A percentile compares a stretch with the other conserved stretches of the same genome.
Conservation (phyloP, 2,888 invertebrate genomes). For the Daptonema setosum region DNA sequence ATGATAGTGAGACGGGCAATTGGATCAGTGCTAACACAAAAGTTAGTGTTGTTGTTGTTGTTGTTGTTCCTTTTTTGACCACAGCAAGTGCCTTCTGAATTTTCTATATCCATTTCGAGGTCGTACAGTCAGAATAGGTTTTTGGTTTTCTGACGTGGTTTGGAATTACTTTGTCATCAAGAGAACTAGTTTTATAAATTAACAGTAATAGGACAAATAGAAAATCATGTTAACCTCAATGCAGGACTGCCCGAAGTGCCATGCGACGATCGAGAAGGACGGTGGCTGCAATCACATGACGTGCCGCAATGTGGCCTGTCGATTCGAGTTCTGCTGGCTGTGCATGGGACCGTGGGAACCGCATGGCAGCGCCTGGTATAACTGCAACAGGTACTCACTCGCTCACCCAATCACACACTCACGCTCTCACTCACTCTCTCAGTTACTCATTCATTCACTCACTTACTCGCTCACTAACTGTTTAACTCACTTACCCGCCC, state of each 20-base stretch:
- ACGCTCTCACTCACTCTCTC: too few species aligned
- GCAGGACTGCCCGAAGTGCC: constrained; percentile 82
- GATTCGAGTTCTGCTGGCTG: constrained; percentile 96
- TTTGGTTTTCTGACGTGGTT: too few species aligned
- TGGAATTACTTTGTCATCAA: too few species aligned
- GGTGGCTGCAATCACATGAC: constrained; percentile 99
- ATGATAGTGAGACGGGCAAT: constrained; percentile 93
- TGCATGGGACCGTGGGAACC: constrained; percentile 97
- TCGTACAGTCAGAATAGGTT: too few species aligned
- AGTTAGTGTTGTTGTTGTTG: constrained; percentile 25
- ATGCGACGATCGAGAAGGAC: constrained; percentile 52
- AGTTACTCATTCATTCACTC: too few species aligned
- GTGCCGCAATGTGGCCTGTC: constrained; percentile 92
- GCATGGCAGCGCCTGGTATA: constrained; percentile 92
- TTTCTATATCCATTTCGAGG: too few species aligned
- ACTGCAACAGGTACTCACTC: constrained; percentile 69
- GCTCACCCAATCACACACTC: too few species aligned
- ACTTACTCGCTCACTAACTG: too few species aligned
- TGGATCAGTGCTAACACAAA: constrained; percentile 99
- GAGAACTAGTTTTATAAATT: too few species aligned
- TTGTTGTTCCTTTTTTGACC: not conserved
- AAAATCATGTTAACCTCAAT: too few species aligned
- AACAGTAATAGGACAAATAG: not conserved
- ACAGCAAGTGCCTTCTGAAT: too few species aligned
- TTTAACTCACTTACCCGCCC: too few species aligned